Evolutionary conservation across 1,140 invertebrate genomes (phyloP).

Genomic region (Phymorhynchus buccinoides): DNA sequence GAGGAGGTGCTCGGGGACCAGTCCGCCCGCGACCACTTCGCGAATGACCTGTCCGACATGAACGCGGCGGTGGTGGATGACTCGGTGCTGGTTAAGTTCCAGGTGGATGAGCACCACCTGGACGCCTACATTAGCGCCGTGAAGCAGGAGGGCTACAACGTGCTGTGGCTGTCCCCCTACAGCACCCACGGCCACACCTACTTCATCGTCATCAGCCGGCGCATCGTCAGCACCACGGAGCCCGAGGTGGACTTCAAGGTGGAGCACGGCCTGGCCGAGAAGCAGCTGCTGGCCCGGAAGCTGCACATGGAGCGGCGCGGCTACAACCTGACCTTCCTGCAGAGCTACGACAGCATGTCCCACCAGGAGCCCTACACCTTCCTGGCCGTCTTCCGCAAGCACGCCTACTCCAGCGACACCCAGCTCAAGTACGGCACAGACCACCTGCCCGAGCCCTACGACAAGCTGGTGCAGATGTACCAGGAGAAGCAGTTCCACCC

Average conservation of each 20-base stretch:
- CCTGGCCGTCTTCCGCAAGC: constrained; percentile 60
- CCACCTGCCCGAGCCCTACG: constrained; percentile 64
- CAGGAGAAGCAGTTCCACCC: constrained; percentile 63
- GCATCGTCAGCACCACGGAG: constrained; percentile 20
- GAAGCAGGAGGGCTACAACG: constrained; percentile 53
- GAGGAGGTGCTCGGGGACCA: not conserved
- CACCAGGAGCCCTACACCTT: constrained; percentile 56
- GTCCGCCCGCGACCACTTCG: constrained; percentile 46
- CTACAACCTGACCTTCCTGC: constrained; percentile 65
- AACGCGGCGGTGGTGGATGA: constrained; percentile 28
- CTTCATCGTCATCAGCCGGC: constrained; percentile 59
- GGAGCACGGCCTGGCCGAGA: constrained; percentile 56
- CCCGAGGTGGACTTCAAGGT: constrained; percentile 52
- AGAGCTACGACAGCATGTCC: constrained; percentile 63
- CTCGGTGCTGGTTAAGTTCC: constrained; percentile 50
- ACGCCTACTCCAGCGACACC: constrained; percentile 53
- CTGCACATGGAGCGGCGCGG: constrained; percentile 55
- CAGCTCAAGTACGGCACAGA: constrained; percentile 64
- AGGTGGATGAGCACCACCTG: constrained; percentile 62
- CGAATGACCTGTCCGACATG: constrained; percentile 58
- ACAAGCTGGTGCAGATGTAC: constrained; percentile 61
- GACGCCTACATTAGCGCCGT: constrained; percentile 59
- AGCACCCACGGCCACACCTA: constrained; percentile 48
- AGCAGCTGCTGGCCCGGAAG: constrained; percentile 57
- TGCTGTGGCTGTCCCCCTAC: constrained; percentile 64